Evolutionary conservation across 2,888 invertebrate species (phyloP).

Genomic region (Dromius quadrimaculatus): DNA sequence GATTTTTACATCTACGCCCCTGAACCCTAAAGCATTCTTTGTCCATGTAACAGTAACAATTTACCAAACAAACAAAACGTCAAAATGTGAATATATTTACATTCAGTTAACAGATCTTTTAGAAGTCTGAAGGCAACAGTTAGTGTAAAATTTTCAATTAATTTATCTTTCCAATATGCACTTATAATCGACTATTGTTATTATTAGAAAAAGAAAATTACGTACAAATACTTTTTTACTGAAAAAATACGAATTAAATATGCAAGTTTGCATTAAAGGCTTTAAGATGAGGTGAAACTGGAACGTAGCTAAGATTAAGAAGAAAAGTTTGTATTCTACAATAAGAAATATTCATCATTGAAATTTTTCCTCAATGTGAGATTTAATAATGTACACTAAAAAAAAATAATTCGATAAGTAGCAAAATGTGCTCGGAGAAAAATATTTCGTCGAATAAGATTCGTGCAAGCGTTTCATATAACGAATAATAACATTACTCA

Average conservation of each 20-base stretch:
- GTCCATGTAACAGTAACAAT: slow-evolving; percentile 4
- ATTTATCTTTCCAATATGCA: slow-evolving; percentile 27
- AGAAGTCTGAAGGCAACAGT: slow-evolving; percentile 12
- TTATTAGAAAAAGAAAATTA: too few relatives aligned
- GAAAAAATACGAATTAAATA: too few relatives aligned
- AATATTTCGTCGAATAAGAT: slow-evolving; percentile 1
- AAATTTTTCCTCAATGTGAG: slow-evolving; percentile 24
- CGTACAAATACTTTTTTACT: too few relatives aligned
- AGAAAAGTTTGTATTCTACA: slow-evolving; percentile 8
- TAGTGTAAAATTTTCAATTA: not conserved
- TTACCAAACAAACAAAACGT: slow-evolving; percentile 36
- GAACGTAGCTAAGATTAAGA: slow-evolving; percentile 21
- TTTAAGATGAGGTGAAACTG: slow-evolving; percentile 8
- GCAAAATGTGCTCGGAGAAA: not conserved
- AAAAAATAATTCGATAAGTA: slow-evolving; percentile 20
- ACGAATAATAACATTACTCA: not conserved
- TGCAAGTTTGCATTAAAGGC: too few relatives aligned
- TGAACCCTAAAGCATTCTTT: not conserved
- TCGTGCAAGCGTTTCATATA: not conserved
- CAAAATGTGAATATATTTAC: slow-evolving; percentile 43
- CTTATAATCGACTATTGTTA: too few relatives aligned
- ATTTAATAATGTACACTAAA: slow-evolving; percentile 26
- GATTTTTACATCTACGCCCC: slow-evolving; percentile 19
- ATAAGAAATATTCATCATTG: slow-evolving; percentile 25
- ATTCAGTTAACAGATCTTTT: slow-evolving; percentile 25